These are phyloP conservation scores for Melangyna quadrimaculata DNA, from an alignment of 2,888 invertebrate species.

Conservation along the genomic window DNA sequence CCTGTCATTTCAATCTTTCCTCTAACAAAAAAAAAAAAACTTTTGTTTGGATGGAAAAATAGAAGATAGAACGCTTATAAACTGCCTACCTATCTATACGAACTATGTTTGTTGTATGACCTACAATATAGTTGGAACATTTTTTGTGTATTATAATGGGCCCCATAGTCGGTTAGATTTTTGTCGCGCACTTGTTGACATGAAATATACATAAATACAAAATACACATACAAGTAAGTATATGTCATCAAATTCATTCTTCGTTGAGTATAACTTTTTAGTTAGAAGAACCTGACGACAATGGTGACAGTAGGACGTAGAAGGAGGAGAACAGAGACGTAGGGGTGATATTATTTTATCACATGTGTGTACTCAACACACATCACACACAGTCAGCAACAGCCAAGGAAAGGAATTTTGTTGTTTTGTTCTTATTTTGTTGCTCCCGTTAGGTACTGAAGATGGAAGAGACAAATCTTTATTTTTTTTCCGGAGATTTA, in stretches of 20 bases:
- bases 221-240: constrained; percentile 28
- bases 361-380: constrained; percentile 47
- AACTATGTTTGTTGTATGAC: constrained; percentile 47
- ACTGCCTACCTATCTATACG: background rate
- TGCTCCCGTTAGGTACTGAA: constrained; percentile 19
- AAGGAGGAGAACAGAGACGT: background rate
- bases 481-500: background rate
- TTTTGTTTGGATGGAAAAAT: constrained; percentile 15
- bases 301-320: background rate
- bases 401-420: constrained; percentile 23
- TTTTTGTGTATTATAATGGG: constrained; percentile 39
- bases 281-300: background rate
- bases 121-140: constrained; percentile 51
- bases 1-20: constrained; percentile 16
- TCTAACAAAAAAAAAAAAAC: background rate
- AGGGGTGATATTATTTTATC: constrained; percentile 50
- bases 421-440: background rate
- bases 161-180: constrained; percentile 3
- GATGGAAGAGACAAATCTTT: constrained; percentile 6
- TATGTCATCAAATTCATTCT: constrained; percentile 33
- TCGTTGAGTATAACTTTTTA: constrained; percentile 10
- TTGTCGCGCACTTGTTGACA: constrained; percentile 67
- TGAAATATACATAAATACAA: constrained; percentile 23
- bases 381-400: constrained; percentile 11
- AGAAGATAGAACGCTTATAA: background rate